Percentiles rank a stretch among this genome's conserved stretches.
phyloP scores from a whole-genome alignment of 2,888 invertebrate genomes.

The Pherbina coryleti region DNA sequence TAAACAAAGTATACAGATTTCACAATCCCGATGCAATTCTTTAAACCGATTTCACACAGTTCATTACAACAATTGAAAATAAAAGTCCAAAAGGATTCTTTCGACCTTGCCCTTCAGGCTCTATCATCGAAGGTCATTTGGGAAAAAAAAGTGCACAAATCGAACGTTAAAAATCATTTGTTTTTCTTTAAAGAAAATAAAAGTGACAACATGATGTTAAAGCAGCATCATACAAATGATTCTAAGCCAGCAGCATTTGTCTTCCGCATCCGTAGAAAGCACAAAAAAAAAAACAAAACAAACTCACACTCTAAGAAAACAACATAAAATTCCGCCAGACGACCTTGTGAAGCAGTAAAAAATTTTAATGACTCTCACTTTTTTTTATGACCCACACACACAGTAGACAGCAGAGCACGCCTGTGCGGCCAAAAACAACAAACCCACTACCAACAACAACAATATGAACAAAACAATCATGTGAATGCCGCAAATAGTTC shows the following conservation, averaged over 20 bases:
- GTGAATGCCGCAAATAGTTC: conserved; percentile 52
- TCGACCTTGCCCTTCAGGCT: background rate
- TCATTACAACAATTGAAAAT: background rate
- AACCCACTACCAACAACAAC: conserved; percentile 25
- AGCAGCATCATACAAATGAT: background rate
- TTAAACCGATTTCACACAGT: background rate
- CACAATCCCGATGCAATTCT: no score
- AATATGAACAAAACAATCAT: conserved; percentile 24
- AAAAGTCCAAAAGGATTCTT: background rate
- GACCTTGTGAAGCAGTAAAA: conserved; percentile 68
- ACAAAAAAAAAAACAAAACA: conserved; percentile 43
- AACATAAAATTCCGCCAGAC: conserved; percentile 63
- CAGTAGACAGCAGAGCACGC: conserved; percentile 1
- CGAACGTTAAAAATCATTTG: background rate
- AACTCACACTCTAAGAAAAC: conserved; percentile 31
- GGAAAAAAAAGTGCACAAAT: background rate
- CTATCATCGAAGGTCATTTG: background rate
- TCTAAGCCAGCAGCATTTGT: conserved; percentile 36
- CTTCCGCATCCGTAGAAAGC: conserved; percentile 29
- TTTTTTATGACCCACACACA: conserved; percentile 57
- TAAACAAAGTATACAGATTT: no score
- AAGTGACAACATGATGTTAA: background rate
- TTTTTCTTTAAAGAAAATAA: background rate
- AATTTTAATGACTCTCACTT: conserved; percentile 69
- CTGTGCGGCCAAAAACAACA: conserved; percentile 2